A percentile compares a stretch with the other conserved stretches of the same genome.
These are phyloP conservation scores for Cyphomyrus discorhynchus DNA, from an alignment of 2,113 vertebrate species.

Conservation along the genomic window DNA sequence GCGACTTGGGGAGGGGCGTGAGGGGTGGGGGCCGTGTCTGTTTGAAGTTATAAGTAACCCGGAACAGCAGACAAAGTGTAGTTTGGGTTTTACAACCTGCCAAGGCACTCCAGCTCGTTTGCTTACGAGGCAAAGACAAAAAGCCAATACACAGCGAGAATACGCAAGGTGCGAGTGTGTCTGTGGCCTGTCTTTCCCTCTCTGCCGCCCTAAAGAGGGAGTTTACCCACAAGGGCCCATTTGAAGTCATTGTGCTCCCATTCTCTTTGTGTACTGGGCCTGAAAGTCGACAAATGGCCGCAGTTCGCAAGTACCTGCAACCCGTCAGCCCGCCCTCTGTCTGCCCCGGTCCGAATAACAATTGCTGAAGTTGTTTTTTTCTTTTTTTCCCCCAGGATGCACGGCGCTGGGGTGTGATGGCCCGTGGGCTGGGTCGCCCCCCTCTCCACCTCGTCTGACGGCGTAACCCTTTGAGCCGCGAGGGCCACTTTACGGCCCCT, in stretches of 20 bases:
- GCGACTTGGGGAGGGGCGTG: not conserved
- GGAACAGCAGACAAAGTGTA: not conserved
- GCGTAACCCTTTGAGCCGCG: conserved; percentile 35
- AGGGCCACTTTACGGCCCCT: conserved; percentile 46
- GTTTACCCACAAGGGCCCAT: conserved; percentile 60
- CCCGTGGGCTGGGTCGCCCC: conserved; percentile 34
- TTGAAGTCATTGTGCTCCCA: conserved; percentile 68
- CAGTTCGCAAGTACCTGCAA: conserved; percentile 72
- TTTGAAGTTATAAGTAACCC: conserved; percentile 7
- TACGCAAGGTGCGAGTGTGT: conserved; percentile 50
- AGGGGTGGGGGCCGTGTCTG: not conserved
- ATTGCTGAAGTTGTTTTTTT: conserved; percentile 37
- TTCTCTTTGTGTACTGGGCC: conserved; percentile 56
- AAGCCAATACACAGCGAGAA: conserved; percentile 59
- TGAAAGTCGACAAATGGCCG: conserved; percentile 59
- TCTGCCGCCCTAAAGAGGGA: conserved; percentile 43
- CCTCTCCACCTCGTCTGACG: conserved; percentile 27
- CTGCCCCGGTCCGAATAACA: conserved; percentile 60
- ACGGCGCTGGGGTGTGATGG: conserved; percentile 40
- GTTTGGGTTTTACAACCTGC: not conserved
- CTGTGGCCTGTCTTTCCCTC: conserved; percentile 48
- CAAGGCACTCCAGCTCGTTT: not conserved
- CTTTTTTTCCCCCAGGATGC: conserved; percentile 49
- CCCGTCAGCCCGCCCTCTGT: conserved; percentile 49
- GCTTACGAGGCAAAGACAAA: conserved; percentile 37